These are phyloP conservation scores for Leucoraja ocellata DNA, from an alignment of 2,797 vertebrate genomes.

Conservation along the genomic window DNA sequence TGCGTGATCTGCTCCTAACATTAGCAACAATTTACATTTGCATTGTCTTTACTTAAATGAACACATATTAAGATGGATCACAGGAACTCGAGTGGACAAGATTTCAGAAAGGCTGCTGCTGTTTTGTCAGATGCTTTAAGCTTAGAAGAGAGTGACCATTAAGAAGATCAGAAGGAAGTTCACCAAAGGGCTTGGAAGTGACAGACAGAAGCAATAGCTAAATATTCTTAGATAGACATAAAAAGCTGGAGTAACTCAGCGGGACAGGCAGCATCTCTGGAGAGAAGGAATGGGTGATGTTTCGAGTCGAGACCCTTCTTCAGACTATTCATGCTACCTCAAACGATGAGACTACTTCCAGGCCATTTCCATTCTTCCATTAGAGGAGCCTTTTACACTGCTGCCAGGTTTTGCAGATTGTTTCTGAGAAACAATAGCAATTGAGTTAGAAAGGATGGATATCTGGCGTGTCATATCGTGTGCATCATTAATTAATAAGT, in stretches of 20 bases:
- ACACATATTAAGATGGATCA: neutral
- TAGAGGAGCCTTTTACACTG: neutral
- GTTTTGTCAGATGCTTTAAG: no score
- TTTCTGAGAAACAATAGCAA: neutral
- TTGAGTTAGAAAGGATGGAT: neutral
- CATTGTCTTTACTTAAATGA: neutral
- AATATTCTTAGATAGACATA: neutral
- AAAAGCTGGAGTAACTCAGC: no score
- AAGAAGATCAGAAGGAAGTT: neutral
- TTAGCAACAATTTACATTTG: neutral
- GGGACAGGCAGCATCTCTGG: no score
- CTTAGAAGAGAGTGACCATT: neutral
- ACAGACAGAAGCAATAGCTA: neutral
- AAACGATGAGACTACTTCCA: neutral
- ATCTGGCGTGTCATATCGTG: neutral
- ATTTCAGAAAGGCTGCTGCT: neutral
- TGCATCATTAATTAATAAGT: neutral
- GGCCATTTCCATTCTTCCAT: neutral
- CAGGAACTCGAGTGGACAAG: neutral
- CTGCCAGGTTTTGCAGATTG: neutral
- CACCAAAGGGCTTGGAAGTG: no score
- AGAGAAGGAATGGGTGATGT: no score
- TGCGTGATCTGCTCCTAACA: neutral
- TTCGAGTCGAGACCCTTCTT: no score
- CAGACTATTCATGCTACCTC: no score